Conservation (phyloP, 1,140 invertebrate species). For the Ylistrum balloti region DNA sequence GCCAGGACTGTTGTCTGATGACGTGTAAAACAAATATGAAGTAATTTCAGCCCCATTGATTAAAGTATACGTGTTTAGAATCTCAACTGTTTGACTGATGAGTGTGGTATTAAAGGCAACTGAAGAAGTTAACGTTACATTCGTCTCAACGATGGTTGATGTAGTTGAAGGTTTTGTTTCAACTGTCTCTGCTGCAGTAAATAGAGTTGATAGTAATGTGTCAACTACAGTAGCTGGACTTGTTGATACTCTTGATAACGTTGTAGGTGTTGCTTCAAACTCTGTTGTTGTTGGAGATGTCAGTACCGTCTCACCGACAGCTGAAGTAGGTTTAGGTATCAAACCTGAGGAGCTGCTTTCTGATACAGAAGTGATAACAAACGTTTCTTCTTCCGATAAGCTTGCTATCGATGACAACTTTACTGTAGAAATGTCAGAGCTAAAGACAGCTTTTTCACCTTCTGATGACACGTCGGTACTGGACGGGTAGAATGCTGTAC, state of each 20-base stretch:
- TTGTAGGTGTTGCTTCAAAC: too few species aligned
- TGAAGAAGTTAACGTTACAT: not conserved
- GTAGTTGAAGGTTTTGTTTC: too few species aligned
- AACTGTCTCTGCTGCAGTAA: too few species aligned
- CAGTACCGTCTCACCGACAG: not conserved
- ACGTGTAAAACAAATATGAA: slow-evolving; percentile 26
- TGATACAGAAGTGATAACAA: not conserved
- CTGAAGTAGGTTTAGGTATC: not conserved
- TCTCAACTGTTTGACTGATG: not conserved
- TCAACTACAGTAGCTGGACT: too few species aligned
- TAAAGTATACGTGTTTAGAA: not conserved
- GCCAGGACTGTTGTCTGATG: not conserved
- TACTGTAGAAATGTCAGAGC: not conserved
- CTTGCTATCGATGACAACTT: not conserved
- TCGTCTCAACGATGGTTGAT: not conserved
- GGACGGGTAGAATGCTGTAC: not conserved
- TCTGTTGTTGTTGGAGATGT: too few species aligned
- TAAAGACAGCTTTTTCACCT: not conserved
- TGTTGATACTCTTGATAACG: too few species aligned
- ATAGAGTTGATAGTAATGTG: too few species aligned
- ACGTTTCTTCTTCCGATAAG: not conserved
- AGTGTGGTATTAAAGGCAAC: not conserved
- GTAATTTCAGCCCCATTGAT: not conserved
- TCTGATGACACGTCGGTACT: not conserved
- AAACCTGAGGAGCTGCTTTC: not conserved